phyloP scores from a whole-genome alignment of 2,113 vertebrate genomes.

The Prinia subflava region DNA sequence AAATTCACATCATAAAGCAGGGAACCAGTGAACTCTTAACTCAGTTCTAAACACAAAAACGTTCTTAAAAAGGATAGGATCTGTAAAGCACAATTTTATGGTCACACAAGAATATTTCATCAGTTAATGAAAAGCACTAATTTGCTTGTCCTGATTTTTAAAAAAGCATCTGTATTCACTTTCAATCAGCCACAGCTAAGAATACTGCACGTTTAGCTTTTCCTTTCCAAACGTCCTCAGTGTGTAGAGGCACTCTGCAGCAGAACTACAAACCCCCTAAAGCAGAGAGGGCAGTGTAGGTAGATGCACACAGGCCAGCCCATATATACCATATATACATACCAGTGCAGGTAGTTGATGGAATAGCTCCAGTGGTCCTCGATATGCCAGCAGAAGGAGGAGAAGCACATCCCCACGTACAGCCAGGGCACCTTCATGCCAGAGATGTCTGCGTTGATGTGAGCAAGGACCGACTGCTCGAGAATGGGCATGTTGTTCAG shows the following conservation, averaged over 20 bases:
- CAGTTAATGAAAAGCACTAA: neutral
- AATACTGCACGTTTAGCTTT: neutral
- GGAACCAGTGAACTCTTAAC: neutral
- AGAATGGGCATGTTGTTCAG: slow-evolving; percentile 98
- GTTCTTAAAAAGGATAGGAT: neutral
- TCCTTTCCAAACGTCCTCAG: neutral
- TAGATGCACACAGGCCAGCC: neutral
- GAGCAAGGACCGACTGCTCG: slow-evolving; percentile 94
- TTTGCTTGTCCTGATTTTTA: neutral
- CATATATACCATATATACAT: neutral
- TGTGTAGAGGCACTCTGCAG: neutral
- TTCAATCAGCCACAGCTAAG: neutral
- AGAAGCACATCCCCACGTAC: slow-evolving; percentile 98
- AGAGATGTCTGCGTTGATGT: slow-evolving; percentile 97
- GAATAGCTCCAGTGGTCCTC: slow-evolving; percentile 99
- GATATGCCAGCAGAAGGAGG: slow-evolving; percentile 98
- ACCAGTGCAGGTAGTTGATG: slow-evolving; percentile 98
- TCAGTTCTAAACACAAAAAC: neutral
- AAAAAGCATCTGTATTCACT: neutral
- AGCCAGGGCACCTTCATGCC: slow-evolving; percentile 99
- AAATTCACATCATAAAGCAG: neutral
- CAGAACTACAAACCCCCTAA: neutral
- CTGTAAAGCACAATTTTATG: neutral
- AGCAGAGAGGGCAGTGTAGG: neutral
- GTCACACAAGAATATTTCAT: neutral